Evolutionary conservation across 2,888 invertebrate genomes (phyloP).

Genomic region (Horisme vitalbata): DNA sequence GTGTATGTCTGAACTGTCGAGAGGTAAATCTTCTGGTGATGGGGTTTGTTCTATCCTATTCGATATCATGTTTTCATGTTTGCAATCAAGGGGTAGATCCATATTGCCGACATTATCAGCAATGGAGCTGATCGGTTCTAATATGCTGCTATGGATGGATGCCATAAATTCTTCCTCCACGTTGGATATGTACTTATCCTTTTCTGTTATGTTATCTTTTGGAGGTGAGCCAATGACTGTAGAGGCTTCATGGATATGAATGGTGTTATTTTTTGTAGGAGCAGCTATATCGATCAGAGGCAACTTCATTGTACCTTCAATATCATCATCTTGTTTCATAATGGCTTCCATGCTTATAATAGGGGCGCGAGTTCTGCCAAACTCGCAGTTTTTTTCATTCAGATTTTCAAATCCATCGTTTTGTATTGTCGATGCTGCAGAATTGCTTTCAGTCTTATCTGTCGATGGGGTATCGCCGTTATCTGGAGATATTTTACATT

Average conservation of each 20-base stretch:
- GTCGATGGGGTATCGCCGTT: slow-evolving; percentile 82
- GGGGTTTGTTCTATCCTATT: slow-evolving; percentile 89
- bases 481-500: slow-evolving; percentile 72
- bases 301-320: slow-evolving; percentile 44
- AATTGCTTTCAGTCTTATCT: slow-evolving; percentile 80
- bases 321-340: slow-evolving; percentile 36
- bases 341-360: slow-evolving; percentile 56
- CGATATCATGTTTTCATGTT: slow-evolving; percentile 64
- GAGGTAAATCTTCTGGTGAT: slow-evolving; percentile 92
- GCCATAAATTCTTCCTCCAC: slow-evolving; percentile 85
- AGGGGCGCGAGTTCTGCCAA: slow-evolving; percentile 51
- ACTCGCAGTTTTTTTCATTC: slow-evolving; percentile 42
- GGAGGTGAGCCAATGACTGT: slow-evolving; percentile 38
- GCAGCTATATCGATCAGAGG: slow-evolving; percentile 28
- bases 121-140: slow-evolving; percentile 82
- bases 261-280: slow-evolving; percentile 33
- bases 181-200: slow-evolving; percentile 57
- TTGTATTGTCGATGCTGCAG: slow-evolving; percentile 78
- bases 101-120: slow-evolving; percentile 80
- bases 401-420: slow-evolving; percentile 69
- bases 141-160: slow-evolving; percentile 83
- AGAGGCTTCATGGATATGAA: slow-evolving; percentile 40
- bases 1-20: slow-evolving; percentile 87
- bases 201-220: slow-evolving; percentile 39
- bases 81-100: slow-evolving; percentile 78